Conservation (phyloP, 2,888 invertebrate species). For the Phyllotreta striolata region DNA sequence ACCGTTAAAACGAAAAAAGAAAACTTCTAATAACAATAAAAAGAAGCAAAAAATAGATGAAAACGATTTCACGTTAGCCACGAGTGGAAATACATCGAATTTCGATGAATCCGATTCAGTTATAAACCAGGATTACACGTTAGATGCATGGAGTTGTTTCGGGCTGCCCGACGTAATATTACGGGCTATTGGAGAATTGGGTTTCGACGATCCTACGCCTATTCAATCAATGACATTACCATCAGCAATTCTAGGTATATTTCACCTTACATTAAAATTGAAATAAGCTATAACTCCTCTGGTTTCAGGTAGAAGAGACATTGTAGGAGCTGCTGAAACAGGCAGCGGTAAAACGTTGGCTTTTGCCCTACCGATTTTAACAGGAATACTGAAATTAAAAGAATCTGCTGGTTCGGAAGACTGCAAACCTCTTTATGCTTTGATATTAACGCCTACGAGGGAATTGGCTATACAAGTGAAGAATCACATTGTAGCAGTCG, state of each 20-base stretch:
- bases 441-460: slow-evolving; percentile 94
- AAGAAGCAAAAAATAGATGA: slow-evolving; percentile 23
- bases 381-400: slow-evolving; percentile 76
- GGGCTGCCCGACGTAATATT: slow-evolving; percentile 77
- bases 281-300: not conserved
- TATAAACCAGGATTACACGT: slow-evolving; percentile 39
- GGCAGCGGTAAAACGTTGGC: slow-evolving; percentile 99
- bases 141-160: slow-evolving; percentile 71
- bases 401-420: slow-evolving; percentile 44
- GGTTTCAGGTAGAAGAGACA: slow-evolving; percentile 76
- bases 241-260: slow-evolving; percentile 80
- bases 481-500: slow-evolving; percentile 80
- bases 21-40: slow-evolving; percentile 18
- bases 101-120: slow-evolving; percentile 24
- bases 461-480: slow-evolving; percentile 95
- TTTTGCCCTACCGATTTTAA: slow-evolving; percentile 93
- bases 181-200: slow-evolving; percentile 76
- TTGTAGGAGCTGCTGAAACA: slow-evolving; percentile 98
- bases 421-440: slow-evolving; percentile 74
- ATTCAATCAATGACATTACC: slow-evolving; percentile 87
- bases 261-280: not conserved
- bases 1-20: slow-evolving; percentile 27
- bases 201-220: slow-evolving; percentile 84
- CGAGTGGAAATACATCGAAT: slow-evolving; percentile 35
- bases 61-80: slow-evolving; percentile 38